Evolutionary conservation across 2,113 vertebrate genomes (phyloP).

Genomic region (Dromiciops gliroides): DNA sequence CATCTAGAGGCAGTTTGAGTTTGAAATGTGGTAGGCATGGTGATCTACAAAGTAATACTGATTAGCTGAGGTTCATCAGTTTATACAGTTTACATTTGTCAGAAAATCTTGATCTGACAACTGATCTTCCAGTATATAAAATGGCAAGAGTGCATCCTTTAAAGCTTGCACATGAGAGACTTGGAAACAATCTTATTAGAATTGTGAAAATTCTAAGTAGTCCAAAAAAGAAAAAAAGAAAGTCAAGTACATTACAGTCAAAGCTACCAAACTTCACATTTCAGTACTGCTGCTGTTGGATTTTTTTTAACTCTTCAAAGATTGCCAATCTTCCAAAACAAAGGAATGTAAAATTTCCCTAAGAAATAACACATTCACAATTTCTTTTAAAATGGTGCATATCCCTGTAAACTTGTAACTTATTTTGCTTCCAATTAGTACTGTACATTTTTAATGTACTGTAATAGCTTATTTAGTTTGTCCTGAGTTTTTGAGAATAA

Average conservation of each 20-base stretch:
- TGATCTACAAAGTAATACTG: slow-evolving; percentile 92
- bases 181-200: slow-evolving; percentile 84
- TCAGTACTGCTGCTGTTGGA: slow-evolving; percentile 79
- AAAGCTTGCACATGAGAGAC: slow-evolving; percentile 90
- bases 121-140: slow-evolving; percentile 90
- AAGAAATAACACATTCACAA: slow-evolving; percentile 84
- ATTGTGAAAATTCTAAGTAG: slow-evolving; percentile 84
- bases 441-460: slow-evolving; percentile 83
- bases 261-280: slow-evolving; percentile 94
- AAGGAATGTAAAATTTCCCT: slow-evolving; percentile 89
- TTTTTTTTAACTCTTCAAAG: slow-evolving; percentile 91
- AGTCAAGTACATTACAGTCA: slow-evolving; percentile 91
- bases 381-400: slow-evolving; percentile 77
- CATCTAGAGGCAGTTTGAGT: slow-evolving; percentile 84
- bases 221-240: slow-evolving; percentile 80
- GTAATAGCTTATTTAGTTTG: slow-evolving; percentile 87
- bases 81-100: slow-evolving; percentile 87
- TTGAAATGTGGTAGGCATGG: slow-evolving; percentile 87
- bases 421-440: slow-evolving; percentile 85
- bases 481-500: slow-evolving; percentile 89
- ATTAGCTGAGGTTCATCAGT: slow-evolving; percentile 91
- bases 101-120: slow-evolving; percentile 83
- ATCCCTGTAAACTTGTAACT: slow-evolving; percentile 85
- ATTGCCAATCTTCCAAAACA: slow-evolving; percentile 87
- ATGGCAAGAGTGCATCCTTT: slow-evolving; percentile 91